phyloP scores from a whole-genome alignment of 2,888 invertebrate genomes.

The Ecliptopera silaceata region DNA sequence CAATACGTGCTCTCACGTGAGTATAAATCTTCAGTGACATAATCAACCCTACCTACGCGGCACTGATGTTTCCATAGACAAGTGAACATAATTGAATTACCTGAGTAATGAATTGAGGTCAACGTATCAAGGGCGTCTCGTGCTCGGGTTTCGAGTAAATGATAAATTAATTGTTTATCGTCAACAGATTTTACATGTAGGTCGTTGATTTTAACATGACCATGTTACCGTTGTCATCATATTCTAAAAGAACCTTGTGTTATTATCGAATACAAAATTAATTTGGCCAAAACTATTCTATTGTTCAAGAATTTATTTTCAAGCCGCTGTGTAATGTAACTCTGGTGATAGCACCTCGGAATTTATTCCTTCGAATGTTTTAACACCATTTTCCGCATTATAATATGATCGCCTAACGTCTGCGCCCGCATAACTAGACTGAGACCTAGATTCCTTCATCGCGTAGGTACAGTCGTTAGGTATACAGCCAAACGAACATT shows the following conservation, averaged over 20 bases:
- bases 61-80: conserved; percentile 24
- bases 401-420: conserved; percentile 16
- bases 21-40: conserved; percentile 6
- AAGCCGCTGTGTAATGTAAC: background rate
- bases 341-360: background rate
- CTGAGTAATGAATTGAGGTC: conserved; percentile 36
- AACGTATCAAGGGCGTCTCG: conserved; percentile 35
- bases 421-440: conserved; percentile 30
- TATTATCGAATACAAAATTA: no score
- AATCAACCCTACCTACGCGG: conserved; percentile 1
- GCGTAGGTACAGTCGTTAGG: conserved; percentile 7
- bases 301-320: background rate
- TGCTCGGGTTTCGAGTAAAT: conserved; percentile 14
- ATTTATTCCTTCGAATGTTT: background rate
- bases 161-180: conserved; percentile 23
- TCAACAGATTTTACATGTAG: conserved; percentile 23
- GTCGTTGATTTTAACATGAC: background rate
- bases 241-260: no score
- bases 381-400: background rate
- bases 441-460: conserved; percentile 39
- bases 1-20: background rate
- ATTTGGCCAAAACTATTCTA: no score
- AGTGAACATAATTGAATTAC: conserved; percentile 35
- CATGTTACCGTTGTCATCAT: no score
- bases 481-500: no score